Conservation (phyloP, 2,113 vertebrate species). For the Colinus virginianus region DNA sequence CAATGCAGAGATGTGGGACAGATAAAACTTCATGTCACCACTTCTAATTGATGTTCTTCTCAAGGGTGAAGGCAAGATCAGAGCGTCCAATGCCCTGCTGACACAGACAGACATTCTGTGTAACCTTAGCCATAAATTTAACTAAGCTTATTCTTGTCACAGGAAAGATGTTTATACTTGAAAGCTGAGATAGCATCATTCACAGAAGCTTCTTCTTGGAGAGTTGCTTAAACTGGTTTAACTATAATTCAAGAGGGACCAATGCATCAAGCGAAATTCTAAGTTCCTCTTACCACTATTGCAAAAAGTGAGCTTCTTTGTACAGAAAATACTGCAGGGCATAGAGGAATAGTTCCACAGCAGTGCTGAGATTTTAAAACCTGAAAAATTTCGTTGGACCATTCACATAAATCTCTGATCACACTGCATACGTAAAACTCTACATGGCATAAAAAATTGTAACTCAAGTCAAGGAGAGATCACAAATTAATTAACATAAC, state of each 20-base stretch:
- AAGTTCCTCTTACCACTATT: background rate
- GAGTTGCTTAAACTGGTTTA: background rate
- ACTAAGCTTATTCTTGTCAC: background rate
- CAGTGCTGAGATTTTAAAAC: background rate
- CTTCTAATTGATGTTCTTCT: background rate
- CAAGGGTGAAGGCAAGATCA: background rate
- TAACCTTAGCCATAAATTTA: background rate
- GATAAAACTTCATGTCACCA: background rate
- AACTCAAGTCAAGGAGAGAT: background rate
- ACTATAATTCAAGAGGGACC: background rate
- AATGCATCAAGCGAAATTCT: background rate
- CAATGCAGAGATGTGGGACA: background rate
- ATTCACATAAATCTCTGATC: background rate
- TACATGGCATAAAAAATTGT: background rate
- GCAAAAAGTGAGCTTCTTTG: background rate
- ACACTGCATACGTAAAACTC: background rate
- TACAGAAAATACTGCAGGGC: background rate
- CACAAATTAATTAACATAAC: background rate
- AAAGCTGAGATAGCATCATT: background rate
- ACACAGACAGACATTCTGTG: background rate
- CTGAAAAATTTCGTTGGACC: background rate
- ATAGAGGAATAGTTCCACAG: background rate
- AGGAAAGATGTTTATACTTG: background rate
- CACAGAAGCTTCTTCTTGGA: background rate
- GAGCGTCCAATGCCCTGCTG: background rate